Percentiles rank a stretch among this genome's conserved stretches.
Evolutionary conservation across 2,888 invertebrate species (phyloP).

Genomic region (Noctuana brunneofusca): DNA sequence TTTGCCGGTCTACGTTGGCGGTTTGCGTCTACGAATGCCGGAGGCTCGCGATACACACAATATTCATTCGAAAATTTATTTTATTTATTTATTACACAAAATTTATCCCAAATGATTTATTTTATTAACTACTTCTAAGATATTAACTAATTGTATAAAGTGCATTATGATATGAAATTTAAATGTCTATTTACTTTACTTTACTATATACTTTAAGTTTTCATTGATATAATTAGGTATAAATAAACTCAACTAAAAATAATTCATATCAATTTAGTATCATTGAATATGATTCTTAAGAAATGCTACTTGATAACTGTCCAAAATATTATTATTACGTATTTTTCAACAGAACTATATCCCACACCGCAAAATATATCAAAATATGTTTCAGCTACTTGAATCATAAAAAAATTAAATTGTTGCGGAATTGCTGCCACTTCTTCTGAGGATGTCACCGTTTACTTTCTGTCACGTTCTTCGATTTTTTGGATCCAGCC

Average conservation of each 20-base stretch:
- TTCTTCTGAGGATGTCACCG: constrained; percentile 18
- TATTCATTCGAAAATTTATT: constrained; percentile 47
- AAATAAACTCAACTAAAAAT: too few species aligned
- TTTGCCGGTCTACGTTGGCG: constrained; percentile 70
- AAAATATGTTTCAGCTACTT: constrained; percentile 31
- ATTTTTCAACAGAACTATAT: background rate
- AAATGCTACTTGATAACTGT: constrained; percentile 8
- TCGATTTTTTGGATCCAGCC: constrained; percentile 25
- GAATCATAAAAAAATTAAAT: constrained; percentile 26
- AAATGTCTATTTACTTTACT: too few species aligned
- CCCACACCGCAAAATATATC: background rate
- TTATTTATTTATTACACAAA: constrained; percentile 40
- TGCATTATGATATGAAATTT: too few species aligned
- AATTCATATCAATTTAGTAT: too few species aligned
- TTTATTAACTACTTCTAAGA: background rate
- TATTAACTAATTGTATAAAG: too few species aligned
- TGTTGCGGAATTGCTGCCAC: constrained; percentile 14
- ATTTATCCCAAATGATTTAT: constrained; percentile 3
- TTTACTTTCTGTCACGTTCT: constrained; percentile 18
- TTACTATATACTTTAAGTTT: too few species aligned
- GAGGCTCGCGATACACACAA: constrained; percentile 55
- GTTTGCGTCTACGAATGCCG: constrained; percentile 61
- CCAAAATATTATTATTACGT: constrained; percentile 4
- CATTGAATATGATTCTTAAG: too few species aligned
- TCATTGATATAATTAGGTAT: too few species aligned